phyloP scores from a whole-genome alignment of 2,888 invertebrate genomes.

The Conchocele bisecta region DNA sequence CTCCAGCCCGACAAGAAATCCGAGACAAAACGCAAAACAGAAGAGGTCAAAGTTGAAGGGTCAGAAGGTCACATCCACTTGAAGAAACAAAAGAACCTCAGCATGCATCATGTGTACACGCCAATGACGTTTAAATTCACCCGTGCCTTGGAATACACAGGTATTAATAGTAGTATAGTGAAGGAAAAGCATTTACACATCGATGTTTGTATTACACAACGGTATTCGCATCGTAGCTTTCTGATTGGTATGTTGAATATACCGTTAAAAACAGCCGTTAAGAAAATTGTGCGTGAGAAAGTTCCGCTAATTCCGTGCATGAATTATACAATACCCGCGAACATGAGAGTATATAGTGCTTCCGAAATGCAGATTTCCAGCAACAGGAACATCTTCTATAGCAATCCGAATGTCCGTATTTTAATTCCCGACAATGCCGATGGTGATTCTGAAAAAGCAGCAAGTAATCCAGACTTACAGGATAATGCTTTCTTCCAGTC shows the following conservation, averaged over 20 bases:
- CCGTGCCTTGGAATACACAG: constrained; percentile 73
- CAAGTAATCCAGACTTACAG: constrained; percentile 67
- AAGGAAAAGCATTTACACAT: constrained; percentile 70
- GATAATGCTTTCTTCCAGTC: constrained; percentile 30
- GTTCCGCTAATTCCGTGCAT: constrained; percentile 75
- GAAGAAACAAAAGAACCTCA: constrained; percentile 30
- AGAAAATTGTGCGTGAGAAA: constrained; percentile 73
- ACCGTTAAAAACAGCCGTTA: constrained; percentile 73
- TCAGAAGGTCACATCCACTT: constrained; percentile 58
- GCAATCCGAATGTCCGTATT: constrained; percentile 66
- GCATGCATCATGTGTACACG: constrained; percentile 68
- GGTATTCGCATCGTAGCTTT: constrained; percentile 71
- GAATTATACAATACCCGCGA: constrained; percentile 75
- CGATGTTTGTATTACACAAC: constrained; percentile 78
- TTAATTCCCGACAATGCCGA: constrained; percentile 52
- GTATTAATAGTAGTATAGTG: constrained; percentile 68
- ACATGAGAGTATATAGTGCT: constrained; percentile 77
- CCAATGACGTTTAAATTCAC: constrained; percentile 68
- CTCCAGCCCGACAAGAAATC: constrained; percentile 76
- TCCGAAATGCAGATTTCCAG: constrained; percentile 64
- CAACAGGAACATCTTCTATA: constrained; percentile 54
- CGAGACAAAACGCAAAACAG: constrained; percentile 76
- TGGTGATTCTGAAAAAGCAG: constrained; percentile 56
- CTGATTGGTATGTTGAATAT: constrained; percentile 74
- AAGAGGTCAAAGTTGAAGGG: constrained; percentile 71